These are phyloP conservation scores for Eulemur coronatus DNA, from an alignment of 2,797 vertebrate species.

Conservation along the genomic window DNA sequence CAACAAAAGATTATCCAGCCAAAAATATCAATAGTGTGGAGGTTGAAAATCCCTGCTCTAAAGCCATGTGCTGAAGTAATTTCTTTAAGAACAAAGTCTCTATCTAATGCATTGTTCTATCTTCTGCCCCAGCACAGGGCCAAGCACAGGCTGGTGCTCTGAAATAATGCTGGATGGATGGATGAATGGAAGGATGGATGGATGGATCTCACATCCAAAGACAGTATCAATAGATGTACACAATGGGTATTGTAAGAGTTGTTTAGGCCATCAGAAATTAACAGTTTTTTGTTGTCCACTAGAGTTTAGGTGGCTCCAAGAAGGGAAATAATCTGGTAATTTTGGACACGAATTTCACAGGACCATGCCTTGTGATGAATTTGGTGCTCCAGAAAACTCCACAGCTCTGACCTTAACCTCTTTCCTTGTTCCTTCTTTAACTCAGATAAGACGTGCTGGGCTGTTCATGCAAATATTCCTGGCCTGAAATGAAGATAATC, in stretches of 20 bases:
- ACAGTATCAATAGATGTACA: not conserved
- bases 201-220: not conserved
- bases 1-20: not conserved
- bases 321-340: not conserved
- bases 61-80: not conserved
- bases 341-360: not conserved
- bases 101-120: not conserved
- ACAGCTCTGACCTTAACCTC: not conserved
- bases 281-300: conserved; percentile 1
- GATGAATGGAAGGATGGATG: not conserved
- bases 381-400: not conserved
- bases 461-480: conserved; percentile 39
- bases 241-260: not conserved
- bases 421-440: not conserved
- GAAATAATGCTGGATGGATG: not conserved
- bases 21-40: not conserved
- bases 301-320: not conserved
- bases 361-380: not conserved
- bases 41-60: not conserved
- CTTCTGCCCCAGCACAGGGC: not conserved
- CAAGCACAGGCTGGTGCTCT: not conserved
- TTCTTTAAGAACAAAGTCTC: conserved; percentile 24
- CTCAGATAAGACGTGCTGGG: not conserved
- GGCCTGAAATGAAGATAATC: conserved; percentile 48
- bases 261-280: not conserved